phyloP scores from a whole-genome alignment of 2,797 vertebrate species.

The Champsocephalus gunnari region DNA sequence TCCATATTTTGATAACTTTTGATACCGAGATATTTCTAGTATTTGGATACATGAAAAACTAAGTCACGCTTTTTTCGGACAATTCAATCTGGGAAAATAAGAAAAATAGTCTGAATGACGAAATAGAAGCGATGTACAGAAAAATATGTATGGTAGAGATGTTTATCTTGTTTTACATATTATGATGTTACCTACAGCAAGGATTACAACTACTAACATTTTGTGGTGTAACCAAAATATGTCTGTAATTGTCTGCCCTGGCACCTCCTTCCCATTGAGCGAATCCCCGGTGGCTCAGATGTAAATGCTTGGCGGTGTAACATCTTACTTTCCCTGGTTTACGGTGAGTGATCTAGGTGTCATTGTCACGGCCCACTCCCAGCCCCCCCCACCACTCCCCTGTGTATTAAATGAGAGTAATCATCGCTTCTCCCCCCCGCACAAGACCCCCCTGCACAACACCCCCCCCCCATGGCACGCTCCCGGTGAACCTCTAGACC shows the following conservation, averaged over 20 bases:
- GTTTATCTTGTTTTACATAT: too few relatives aligned
- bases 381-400: slow-evolving; percentile 56
- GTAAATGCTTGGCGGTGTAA: slow-evolving; percentile 68
- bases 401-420: slow-evolving; percentile 79
- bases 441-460: too few relatives aligned
- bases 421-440: slow-evolving; percentile 55
- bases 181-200: neutral
- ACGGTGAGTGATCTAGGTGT: slow-evolving; percentile 71
- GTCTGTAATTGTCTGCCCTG: slow-evolving; percentile 27
- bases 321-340: slow-evolving; percentile 75
- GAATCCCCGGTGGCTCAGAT: slow-evolving; percentile 60
- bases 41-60: too few relatives aligned
- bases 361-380: slow-evolving; percentile 65
- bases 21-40: too few relatives aligned
- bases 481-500: slow-evolving; percentile 60
- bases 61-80: too few relatives aligned
- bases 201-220: neutral
- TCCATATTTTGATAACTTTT: too few relatives aligned
- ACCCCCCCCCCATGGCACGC: slow-evolving; percentile 37
- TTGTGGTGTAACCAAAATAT: slow-evolving; percentile 10
- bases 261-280: slow-evolving; percentile 57
- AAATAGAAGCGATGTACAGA: too few relatives aligned
- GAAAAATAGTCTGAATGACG: too few relatives aligned
- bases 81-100: too few relatives aligned
- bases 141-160: too few relatives aligned